Evolutionary conservation across 2,888 invertebrate species (phyloP), one percentile per base, ranked within the genome.

Genomic region (Cheilosia soror): DNA sequence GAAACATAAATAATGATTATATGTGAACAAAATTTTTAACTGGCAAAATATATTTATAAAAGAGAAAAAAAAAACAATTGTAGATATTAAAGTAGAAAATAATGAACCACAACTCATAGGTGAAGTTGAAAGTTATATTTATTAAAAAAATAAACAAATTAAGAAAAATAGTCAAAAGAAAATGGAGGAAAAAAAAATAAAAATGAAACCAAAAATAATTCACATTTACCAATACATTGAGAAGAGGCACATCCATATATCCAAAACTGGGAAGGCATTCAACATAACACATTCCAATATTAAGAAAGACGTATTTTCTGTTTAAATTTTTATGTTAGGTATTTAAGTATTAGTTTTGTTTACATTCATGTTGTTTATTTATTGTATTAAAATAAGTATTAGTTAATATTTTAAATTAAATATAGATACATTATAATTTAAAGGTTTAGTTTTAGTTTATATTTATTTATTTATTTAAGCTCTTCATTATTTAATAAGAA

Each of bases 171-270:
- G 37, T 47, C 42, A 44, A 58, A 58, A 40, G 2, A 20, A 51
- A 93, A 92, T 9, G 55, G 71, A 73, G 53, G 49, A 40, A 49
- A 77, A 79, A 63, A 63, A 80, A 72, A 33, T 6, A 93, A 87
- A 72, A 33, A 37, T 63, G 33, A 75, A 77, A 33, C 44, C 40
- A 73, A 77, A 77, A 65, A 71, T 69, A 82, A 93, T 93, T 92
- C 93, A 93, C 91, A 93, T 92, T 92, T 91, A 89, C 87, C 89
- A 88, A 88, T 87, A 88, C 87, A 88, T 88, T 88, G 83, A 87
- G 88, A 88, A 88, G 88, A 89, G 89, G 89, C 89, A 88, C 88
- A 89, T 88, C 88, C 90, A 89, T 89, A 88, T 88, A 88, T 87
- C 75, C 87, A 88, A 88, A 85, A 83, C 87, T 87, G 88, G 88